A percentile compares a stretch with the other conserved stretches of the same genome.
These are phyloP conservation scores for Picus viridis DNA, from an alignment of 2,797 vertebrate genomes.

Conservation along the genomic window DNA sequence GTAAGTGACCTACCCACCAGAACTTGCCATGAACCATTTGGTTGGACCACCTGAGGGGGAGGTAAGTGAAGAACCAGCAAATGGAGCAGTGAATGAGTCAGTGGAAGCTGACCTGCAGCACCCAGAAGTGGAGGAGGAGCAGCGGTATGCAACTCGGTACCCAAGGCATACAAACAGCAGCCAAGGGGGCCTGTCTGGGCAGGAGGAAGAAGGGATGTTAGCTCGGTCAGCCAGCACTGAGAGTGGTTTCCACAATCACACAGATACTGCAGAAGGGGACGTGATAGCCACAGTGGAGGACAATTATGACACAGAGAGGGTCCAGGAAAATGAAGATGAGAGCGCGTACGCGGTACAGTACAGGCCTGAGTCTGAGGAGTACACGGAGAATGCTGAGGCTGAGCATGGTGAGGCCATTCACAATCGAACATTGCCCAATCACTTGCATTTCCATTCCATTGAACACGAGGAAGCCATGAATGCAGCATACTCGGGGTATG, in stretches of 20 bases:
- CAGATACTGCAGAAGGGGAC: slow-evolving; percentile 92
- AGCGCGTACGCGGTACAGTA: slow-evolving; percentile 82
- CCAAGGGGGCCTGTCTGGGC: slow-evolving; percentile 76
- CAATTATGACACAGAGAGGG: slow-evolving; percentile 77
- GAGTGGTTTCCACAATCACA: slow-evolving; percentile 96
- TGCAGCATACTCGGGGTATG: slow-evolving; percentile 88
- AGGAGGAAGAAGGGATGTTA: slow-evolving; percentile 83
- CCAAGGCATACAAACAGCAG: slow-evolving; percentile 80
- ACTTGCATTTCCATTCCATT: slow-evolving; percentile 81
- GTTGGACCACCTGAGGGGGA: slow-evolving; percentile 81
- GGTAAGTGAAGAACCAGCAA: slow-evolving; percentile 78
- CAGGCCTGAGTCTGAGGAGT: slow-evolving; percentile 90
- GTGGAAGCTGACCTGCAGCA: slow-evolving; percentile 87
- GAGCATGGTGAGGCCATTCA: slow-evolving; percentile 82
- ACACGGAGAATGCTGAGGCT: slow-evolving; percentile 89
- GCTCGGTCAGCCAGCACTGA: slow-evolving; percentile 94
- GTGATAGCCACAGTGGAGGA: slow-evolving; percentile 81
- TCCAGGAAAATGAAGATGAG: slow-evolving; percentile 86
- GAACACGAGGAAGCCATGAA: slow-evolving; percentile 86
- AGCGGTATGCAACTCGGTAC: slow-evolving; percentile 74
- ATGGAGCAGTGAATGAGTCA: slow-evolving; percentile 83
- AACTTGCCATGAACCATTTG: slow-evolving; percentile 86
- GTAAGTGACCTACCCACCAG: slow-evolving; percentile 68
- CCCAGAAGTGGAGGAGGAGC: slow-evolving; percentile 76
- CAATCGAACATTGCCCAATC: slow-evolving; percentile 80